These are phyloP conservation scores for Dufourea novaeangliae DNA, from an alignment of 1,140 invertebrate genomes.

Conservation along the genomic window DNA sequence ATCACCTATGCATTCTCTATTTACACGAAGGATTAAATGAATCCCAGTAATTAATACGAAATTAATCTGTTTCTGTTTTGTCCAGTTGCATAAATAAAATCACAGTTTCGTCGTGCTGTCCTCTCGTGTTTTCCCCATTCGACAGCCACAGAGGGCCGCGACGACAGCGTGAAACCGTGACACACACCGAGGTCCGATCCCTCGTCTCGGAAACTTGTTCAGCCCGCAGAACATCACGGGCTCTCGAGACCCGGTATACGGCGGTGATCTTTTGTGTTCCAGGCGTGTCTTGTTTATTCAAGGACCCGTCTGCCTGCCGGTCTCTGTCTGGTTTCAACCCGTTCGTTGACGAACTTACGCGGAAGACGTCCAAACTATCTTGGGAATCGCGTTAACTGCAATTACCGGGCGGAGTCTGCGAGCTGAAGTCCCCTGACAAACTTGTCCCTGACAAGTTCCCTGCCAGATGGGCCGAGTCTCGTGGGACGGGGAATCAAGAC, in stretches of 20 bases:
- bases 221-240: not conserved
- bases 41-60: no score
- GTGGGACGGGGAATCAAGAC: not conserved
- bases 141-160: not conserved
- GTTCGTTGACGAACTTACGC: conserved; percentile 45
- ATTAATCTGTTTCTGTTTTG: no score
- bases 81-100: no score
- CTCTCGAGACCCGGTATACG: not conserved
- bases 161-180: not conserved
- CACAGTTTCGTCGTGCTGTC: no score
- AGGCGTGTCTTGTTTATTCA: conserved; percentile 54
- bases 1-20: no score
- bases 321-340: not conserved
- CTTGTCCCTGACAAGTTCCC: conserved; percentile 16
- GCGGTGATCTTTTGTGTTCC: conserved; percentile 25
- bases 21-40: no score
- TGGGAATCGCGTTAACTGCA: conserved; percentile 53
- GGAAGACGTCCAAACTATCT: conserved; percentile 49
- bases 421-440: conserved; percentile 36
- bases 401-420: conserved; percentile 47
- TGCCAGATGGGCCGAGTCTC: conserved; percentile 20
- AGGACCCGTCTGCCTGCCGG: not conserved
- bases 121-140: not conserved
- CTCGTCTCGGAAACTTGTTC: conserved; percentile 36
- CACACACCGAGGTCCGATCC: not conserved